Conservation (phyloP, 2,113 vertebrate species). For the Daphoenositta chrysoptera region DNA sequence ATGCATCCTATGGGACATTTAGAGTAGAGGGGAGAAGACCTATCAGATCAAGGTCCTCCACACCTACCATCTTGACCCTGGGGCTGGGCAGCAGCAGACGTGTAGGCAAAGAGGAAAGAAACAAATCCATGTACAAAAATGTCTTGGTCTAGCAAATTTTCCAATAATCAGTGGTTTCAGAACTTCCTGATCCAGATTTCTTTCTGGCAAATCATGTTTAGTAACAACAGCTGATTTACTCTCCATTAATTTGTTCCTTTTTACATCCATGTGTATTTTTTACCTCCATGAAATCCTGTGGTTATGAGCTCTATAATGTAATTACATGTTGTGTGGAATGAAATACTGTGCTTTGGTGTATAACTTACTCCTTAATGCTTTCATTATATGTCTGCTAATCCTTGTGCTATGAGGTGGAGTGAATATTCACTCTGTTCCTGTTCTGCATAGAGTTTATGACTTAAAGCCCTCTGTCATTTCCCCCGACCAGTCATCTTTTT, state of each 20-base stretch:
- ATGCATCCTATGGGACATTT: not conserved
- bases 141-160: not conserved
- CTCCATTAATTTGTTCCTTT: not conserved
- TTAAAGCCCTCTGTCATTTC: slow-evolving; percentile 16
- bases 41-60: not conserved
- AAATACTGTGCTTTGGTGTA: not conserved
- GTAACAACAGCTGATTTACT: not conserved
- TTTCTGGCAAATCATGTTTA: not conserved
- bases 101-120: not conserved
- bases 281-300: slow-evolving; percentile 29
- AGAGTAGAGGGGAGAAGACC: not conserved
- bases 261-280: not conserved
- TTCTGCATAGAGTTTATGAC: not conserved
- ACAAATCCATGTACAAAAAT: not conserved
- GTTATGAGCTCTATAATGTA: not conserved
- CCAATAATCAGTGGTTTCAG: not conserved
- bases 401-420: not conserved
- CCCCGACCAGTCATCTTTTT: not conserved
- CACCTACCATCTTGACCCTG: not conserved
- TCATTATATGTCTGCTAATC: not conserved
- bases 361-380: not conserved
- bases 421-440: not conserved
- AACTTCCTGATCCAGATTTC: not conserved
- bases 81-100: not conserved
- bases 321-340: not conserved